These are phyloP conservation scores for Hemibagrus guttatus DNA, from an alignment of 2,797 vertebrate genomes.

Conservation along the genomic window DNA sequence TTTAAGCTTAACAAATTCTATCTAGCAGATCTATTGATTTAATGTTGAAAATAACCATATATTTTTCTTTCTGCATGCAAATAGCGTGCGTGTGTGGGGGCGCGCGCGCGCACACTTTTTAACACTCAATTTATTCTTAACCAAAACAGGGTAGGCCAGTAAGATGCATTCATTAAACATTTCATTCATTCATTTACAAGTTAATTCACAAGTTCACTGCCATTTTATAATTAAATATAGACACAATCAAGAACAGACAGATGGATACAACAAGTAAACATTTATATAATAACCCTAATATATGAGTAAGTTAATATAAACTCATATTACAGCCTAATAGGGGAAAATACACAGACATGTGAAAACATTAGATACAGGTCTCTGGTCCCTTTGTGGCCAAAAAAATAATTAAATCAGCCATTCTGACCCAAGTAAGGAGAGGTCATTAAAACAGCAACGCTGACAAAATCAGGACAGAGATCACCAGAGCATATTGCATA, in stretches of 20 bases:
- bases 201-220: conserved; percentile 12
- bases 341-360: conserved; percentile 6
- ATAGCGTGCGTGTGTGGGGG: neutral
- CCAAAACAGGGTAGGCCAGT: neutral
- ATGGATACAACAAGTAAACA: conserved; percentile 13
- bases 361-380: conserved; percentile 8
- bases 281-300: conserved; percentile 16
- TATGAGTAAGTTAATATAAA: conserved; percentile 21
- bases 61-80: neutral
- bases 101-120: neutral
- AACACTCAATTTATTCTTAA: neutral
- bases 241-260: conserved; percentile 30
- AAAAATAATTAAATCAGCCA: neutral
- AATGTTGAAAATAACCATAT: neutral
- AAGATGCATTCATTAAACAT: conserved; percentile 17
- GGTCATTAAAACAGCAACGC: conserved; percentile 19
- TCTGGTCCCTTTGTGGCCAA: conserved; percentile 6
- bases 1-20: conserved; percentile 18
- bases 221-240: conserved; percentile 46
- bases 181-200: conserved; percentile 58
- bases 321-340: conserved; percentile 8
- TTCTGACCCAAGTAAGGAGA: conserved; percentile 16
- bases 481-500: conserved; percentile 44
- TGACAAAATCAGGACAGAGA: conserved; percentile 40
- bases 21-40: neutral